These are phyloP conservation scores for Gallirallus australis DNA, from an alignment of 2,797 vertebrate species.

Conservation along the genomic window DNA sequence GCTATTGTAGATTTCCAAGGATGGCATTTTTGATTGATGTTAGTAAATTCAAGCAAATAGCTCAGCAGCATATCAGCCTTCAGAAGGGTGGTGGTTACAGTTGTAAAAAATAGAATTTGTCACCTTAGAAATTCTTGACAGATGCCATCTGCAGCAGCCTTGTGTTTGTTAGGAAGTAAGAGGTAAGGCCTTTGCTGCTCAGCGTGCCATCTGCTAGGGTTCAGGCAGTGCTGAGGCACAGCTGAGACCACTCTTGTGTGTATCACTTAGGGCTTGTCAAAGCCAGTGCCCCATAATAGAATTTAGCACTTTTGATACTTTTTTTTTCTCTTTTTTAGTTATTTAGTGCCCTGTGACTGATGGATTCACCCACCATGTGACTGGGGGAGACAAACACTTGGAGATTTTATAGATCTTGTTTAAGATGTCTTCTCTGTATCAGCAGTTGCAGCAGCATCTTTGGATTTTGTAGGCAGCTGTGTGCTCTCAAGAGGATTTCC, in stretches of 20 bases:
- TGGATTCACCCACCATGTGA: not conserved
- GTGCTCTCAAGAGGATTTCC: not conserved
- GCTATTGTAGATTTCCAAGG: not conserved
- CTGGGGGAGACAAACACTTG: not conserved
- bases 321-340: not conserved
- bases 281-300: not conserved
- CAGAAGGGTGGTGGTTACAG: not conserved
- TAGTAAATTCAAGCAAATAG: not conserved
- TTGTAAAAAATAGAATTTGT: not conserved
- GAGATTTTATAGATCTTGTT: not conserved
- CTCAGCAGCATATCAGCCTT: not conserved
- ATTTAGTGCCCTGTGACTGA: not conserved
- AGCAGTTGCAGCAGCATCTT: not conserved
- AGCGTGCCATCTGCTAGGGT: not conserved
- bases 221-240: not conserved
- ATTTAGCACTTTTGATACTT: not conserved
- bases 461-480: not conserved
- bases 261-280: not conserved
- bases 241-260: not conserved
- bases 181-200: not conserved
- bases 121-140: not conserved
- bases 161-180: not conserved
- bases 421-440: not conserved
- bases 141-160: not conserved
- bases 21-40: not conserved